A percentile compares a stretch with the other conserved stretches of the same genome.
Conservation (phyloP, 2,113 vertebrate genomes). For the Mustelus asterias region DNA sequence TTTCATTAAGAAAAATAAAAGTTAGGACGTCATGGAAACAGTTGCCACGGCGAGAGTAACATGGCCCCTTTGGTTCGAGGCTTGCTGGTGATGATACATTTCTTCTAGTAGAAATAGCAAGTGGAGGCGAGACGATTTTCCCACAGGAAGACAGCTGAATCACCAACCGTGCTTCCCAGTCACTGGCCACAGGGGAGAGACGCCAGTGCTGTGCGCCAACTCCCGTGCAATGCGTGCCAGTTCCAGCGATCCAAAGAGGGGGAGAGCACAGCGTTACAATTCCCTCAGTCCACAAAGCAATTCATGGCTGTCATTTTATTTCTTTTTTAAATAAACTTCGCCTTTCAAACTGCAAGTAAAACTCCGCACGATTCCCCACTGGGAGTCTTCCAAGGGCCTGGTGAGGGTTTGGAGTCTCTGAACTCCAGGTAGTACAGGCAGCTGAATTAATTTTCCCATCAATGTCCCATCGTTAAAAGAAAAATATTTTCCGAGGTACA, state of each 20-base stretch:
- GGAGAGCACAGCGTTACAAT: neutral
- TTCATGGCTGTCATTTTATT: neutral
- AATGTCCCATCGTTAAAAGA: neutral
- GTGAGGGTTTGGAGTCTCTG: neutral
- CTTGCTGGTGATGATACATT: neutral
- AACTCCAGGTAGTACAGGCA: neutral
- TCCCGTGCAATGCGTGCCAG: neutral
- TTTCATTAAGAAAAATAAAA: neutral
- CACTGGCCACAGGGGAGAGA: neutral
- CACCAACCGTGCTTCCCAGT: neutral
- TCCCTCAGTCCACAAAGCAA: neutral
- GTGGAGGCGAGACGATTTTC: neutral
- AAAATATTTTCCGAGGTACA: neutral
- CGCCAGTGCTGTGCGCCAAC: neutral
- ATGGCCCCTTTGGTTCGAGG: neutral
- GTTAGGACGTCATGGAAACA: neutral
- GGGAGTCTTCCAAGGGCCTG: neutral
- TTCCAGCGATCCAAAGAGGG: neutral
- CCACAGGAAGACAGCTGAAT: constrained; percentile 2
- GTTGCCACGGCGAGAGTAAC: neutral
- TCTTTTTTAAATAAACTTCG: neutral
- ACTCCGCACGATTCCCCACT: neutral
- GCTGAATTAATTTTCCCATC: neutral
- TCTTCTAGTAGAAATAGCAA: neutral
- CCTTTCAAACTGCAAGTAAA: neutral